Base-by-base conservation (phyloP, 2,888 invertebrate genomes). In the Nesidiocoris tenuis region DNA sequence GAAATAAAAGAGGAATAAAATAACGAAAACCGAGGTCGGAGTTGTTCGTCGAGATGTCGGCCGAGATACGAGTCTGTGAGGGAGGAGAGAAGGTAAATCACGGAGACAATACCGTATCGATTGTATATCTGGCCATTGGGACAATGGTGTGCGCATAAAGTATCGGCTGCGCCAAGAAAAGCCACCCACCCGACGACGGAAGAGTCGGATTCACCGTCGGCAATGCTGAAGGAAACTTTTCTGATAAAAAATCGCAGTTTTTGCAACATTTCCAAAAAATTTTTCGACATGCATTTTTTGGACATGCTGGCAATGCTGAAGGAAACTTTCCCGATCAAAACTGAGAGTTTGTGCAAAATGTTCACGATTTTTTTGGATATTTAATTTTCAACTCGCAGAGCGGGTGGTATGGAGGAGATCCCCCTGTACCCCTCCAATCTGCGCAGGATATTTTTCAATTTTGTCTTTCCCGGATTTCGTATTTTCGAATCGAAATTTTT, bases 121-220 rank as follows among this genome's bases (percentile, higher is more conserved):
- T 72, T 72, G 72, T 72, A 72, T 72, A 72, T 72, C 72, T 72
- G 72, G 72, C 39, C 72, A 72, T 72, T 72, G 61, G 72, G 72
- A 72, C 72, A 72, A 72, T 72, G 72, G 72, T 72, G 72, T 72
- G 72, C 61, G 72, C 72, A 72, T 72, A 72, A 72, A 72, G 72
- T 72, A 72, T 72, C 72, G 61, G 54, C 39, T 12, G 39, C 3
- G 39, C 39, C 12, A 39, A 39, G 39, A 39, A 61, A 63, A 72
- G 72, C 72, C 72, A 72, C 72, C 72, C 72, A 72, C 72, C 72
- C 72, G 21, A 61, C 72, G 21, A 61, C 70, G 16, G 65, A 65
- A 39, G 3, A 39, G 39, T 7, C 39, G 59, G 16, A 18, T 19
- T 59, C 59, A 3, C n/a, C 59, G 59, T 3, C 59, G 59, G n/a